Base-by-base conservation (phyloP, 2,797 vertebrate genomes). In the Arrhamphus sclerolepis region DNA sequence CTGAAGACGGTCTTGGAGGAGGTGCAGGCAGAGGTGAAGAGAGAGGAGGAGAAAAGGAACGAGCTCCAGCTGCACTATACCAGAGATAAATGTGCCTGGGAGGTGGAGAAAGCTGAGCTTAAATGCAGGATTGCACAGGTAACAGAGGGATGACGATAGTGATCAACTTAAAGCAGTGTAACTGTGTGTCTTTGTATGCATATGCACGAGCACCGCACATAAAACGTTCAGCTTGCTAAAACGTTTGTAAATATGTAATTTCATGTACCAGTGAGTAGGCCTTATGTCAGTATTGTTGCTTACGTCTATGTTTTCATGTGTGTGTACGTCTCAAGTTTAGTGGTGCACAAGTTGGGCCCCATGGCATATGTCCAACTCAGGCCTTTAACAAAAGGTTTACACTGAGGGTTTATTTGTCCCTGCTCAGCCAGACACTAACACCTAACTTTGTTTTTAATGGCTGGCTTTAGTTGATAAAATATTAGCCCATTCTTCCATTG, bases 61-160 rank as follows among this genome's bases (percentile, higher is more conserved):
- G 85, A 85, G n/a, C 89, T 93, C 17, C 84, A 87, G 66, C 80
- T 89, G 84, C 92, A 90, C 76, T 93, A 90, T 81, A 93, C 87
- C 39, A 85, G 80, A 81, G 89, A 91, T 80, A 87, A 82, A 56
- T 84, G 87, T 75, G 87, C 88, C 28, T 93, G 93, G 93, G 90
- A 94, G 21, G 72, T 89, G 80, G 92, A 94, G 86, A 91, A 83
- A 80, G 78, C 87, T 18, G 89, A 94, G 46, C 86, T 93, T 44
- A 90, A 93, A 64, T 87, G 86, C 77, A 83, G 87, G 58, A 83
- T 93, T 77, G 85, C 78, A 28, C 91, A 94, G 92, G 93, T 95
- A 71, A 57, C 14, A 50, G 11, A 49, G 1, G 29, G 13, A 47
- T 8, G 19, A 43, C 18, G 46, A n/a, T 59, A 55, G 28, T 13